Base-by-base conservation (phyloP, 2,888 invertebrate genomes). In the Sclerodermus sp. region DNA sequence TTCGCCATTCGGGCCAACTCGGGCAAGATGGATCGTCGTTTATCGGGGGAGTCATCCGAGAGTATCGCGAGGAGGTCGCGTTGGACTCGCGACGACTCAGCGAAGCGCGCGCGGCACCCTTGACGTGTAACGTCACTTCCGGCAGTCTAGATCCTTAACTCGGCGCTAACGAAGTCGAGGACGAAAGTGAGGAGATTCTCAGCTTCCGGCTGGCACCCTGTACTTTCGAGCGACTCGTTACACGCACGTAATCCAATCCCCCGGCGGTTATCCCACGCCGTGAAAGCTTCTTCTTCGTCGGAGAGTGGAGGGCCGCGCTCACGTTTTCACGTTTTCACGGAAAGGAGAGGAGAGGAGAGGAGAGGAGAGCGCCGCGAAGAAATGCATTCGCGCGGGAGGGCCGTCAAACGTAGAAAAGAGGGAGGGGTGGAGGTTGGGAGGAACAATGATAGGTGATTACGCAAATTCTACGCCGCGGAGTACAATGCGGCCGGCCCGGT, bases 401-500 rank as follows among this genome's bases (percentile, higher is more conserved):
- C n/a, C n/a, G n/a, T n/a, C n/a, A n/a, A n/a, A n/a, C n/a, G n/a
- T n/a, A n/a, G n/a, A 31, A 17, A 17, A 16, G 30, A 30, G 12
- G 36, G 17, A 32, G 14, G 3, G 31, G 34, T 32, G 41, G 16
- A 29, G 6, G 30, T 14, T 10, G 36, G 57, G 52, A 51, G 53
- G 55, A 55, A 63, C 62, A 61, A 66, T 64, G 66, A 69, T 67
- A 67, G 66, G 66, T 67, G 64, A 69, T 70, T 70, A 69, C 69
- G 69, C 68, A 69, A 69, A 70, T 69, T 67, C 56, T 60, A 57
- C 62, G 60, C 23, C 23, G 62, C 59, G 64, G 59, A 61, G 58
- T 62, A 55, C 62, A 60, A 54, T 51, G 48, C 45, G 53, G 54
- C 54, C 54, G 49, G 45, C 51, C 55, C 47, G 45, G 53, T 53